Percentiles rank a stretch among this genome's conserved stretches.
These are phyloP conservation scores for Agriopis aurantiaria DNA, from an alignment of 2,888 invertebrate genomes.

Conservation along the genomic window DNA sequence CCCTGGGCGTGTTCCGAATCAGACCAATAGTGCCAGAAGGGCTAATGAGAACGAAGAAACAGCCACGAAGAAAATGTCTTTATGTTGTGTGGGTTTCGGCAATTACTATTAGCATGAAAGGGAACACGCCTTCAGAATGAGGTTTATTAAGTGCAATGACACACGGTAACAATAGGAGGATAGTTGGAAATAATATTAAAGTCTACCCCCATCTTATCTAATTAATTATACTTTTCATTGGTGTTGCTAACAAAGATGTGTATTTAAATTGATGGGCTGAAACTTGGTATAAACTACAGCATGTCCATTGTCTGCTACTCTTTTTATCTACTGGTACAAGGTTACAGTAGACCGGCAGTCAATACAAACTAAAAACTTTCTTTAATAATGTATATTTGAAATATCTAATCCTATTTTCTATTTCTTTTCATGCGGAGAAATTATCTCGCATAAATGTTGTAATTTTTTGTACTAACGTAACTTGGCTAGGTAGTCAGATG, in stretches of 20 bases:
- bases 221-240: neutral
- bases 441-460: constrained; percentile 10
- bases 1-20: too few species aligned
- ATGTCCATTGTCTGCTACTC: neutral
- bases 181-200: too few species aligned
- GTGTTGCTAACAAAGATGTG: constrained; percentile 22
- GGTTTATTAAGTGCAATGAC: too few species aligned
- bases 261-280: constrained; percentile 6
- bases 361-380: neutral
- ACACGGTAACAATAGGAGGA: too few species aligned
- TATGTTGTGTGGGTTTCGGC: too few species aligned
- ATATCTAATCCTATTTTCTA: neutral
- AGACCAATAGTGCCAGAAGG: too few species aligned
- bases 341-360: constrained; percentile 17
- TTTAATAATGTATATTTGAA: neutral
- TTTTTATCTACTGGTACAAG: constrained; percentile 24
- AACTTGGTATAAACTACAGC: constrained; percentile 3
- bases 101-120: too few species aligned
- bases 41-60: too few species aligned
- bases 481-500: neutral
- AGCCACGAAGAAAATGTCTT: too few species aligned
- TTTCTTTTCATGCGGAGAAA: neutral
- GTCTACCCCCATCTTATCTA: too few species aligned
- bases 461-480: constrained; percentile 21
- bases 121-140: too few species aligned